phyloP scores from a whole-genome alignment of 2,113 vertebrate species.

The Smithornis capensis region DNA sequence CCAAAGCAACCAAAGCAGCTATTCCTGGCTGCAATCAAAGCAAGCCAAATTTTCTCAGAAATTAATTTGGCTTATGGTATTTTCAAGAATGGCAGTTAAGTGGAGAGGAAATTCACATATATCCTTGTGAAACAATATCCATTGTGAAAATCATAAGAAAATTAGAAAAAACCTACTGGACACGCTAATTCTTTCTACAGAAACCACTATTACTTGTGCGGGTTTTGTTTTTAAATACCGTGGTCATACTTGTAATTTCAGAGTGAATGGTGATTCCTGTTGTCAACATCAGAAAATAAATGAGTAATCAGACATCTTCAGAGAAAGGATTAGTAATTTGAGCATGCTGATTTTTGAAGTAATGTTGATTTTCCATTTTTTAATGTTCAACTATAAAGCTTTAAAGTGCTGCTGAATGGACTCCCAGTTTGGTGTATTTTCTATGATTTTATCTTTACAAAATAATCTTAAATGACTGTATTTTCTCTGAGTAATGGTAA shows the following conservation, averaged over 20 bases:
- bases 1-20: background rate
- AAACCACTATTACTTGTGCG: background rate
- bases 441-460: conserved; percentile 22
- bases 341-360: background rate
- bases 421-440: background rate
- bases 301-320: background rate
- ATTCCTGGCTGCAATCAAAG: background rate
- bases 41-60: background rate
- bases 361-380: background rate
- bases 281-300: background rate
- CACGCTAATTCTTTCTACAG: background rate
- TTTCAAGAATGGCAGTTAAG: background rate
- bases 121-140: background rate
- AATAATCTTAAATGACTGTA: background rate
- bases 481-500: background rate
- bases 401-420: background rate
- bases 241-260: background rate
- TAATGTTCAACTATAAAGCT: background rate
- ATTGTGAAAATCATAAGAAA: background rate
- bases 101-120: background rate
- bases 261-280: background rate
- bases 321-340: background rate
- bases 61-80: background rate
- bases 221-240: background rate
- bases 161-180: background rate